A percentile compares a stretch with the other conserved stretches of the same genome.
Conservation (phyloP, 2,888 invertebrate species). For the Pheosia tremula region DNA sequence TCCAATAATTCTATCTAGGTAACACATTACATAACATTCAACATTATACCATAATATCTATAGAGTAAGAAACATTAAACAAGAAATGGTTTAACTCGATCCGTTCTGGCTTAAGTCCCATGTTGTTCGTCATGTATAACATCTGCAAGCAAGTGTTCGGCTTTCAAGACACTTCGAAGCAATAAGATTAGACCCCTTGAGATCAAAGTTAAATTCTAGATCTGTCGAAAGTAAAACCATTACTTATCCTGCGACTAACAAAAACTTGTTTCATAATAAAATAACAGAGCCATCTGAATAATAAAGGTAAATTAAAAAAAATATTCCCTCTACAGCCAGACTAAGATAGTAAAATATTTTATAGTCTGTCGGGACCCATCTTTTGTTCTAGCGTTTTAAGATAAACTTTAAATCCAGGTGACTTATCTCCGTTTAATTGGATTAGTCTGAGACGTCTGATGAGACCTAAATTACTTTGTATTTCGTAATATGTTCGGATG, state of each 20-base stretch:
- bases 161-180: not conserved
- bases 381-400: conserved; percentile 2
- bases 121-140: not conserved
- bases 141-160: conserved; percentile 8
- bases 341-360: conserved; percentile 8
- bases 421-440: conserved; percentile 5
- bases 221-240: too few relatives aligned
- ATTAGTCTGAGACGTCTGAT: conserved; percentile 5
- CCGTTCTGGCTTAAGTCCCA: not conserved
- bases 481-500: conserved; percentile 7
- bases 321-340: not conserved
- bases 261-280: not conserved
- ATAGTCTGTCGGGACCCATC: not conserved
- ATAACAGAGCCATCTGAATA: not conserved
- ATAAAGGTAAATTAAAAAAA: not conserved
- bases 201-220: too few relatives aligned
- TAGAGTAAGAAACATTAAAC: not conserved
- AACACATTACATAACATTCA: too few relatives aligned
- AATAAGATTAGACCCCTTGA: too few relatives aligned
- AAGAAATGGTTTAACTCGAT: not conserved
- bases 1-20: too few relatives aligned
- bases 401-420: conserved; percentile 1
- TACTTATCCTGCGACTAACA: too few relatives aligned
- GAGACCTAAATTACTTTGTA: conserved; percentile 2
- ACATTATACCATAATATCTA: too few relatives aligned